Evolutionary conservation across 2,888 invertebrate genomes (phyloP), one percentile per base, ranked within the genome.

Genomic region (Synanthedon myopaeformis): DNA sequence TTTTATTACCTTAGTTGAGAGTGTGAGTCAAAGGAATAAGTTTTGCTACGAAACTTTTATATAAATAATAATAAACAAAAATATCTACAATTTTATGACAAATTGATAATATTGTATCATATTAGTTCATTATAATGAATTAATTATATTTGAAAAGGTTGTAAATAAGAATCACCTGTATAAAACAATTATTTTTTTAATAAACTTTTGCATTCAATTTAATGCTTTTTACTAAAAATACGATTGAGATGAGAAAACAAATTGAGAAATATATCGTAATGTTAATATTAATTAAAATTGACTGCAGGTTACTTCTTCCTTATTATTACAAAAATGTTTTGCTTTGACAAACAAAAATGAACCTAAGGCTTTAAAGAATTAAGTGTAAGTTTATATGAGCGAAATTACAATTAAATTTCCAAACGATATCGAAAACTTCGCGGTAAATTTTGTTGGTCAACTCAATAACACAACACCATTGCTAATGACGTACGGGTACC

Each of bases 381-480:
- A 45, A 45, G 45, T 45, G 14, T 45, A 45, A 13, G n/a, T 45
- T 45, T 45, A 45, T 8, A 45, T 45, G 45, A 4, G n/a, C 45
- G 14, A 45, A 35, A 35, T 35, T 10, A 45, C 45, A 45, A 14
- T 45, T 45, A 14, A 14, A 28, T 52, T 52, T 48, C 52, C 14
- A 48, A 48, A 48, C 49, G 14, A 41, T 42, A 45, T 52, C 13
- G 14, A 49, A 52, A 45, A 49, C 28, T 53, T 50, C 42, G 50
- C 42, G 50, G 50, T 50, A 42, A 50, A 53, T 53, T 13, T 45
- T n/a, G 14, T 45, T 53, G 53, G 50, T n/a, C 14, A 53, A 50
- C 19, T 5, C 42, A 42, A 52, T 35, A 35, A 35, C 35, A 35
- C 35, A 35, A 35, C 35, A 35, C 35, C 35, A 35, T 35, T 35